Conservation (phyloP, 2,888 invertebrate genomes). For the Hyalella azteca region DNA sequence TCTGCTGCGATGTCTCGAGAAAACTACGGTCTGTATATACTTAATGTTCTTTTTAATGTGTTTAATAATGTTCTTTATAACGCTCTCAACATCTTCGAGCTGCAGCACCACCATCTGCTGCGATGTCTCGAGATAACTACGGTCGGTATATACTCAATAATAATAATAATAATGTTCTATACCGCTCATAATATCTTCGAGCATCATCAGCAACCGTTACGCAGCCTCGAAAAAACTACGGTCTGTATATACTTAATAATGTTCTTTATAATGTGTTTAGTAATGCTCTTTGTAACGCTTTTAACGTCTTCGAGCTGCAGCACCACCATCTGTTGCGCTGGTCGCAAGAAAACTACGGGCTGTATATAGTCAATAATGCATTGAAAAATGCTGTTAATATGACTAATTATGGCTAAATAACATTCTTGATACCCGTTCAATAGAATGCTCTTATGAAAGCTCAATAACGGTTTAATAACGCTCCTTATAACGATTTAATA, state of each 20-base stretch:
- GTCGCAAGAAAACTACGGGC: constrained; percentile 96
- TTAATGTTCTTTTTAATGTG: too few relatives aligned
- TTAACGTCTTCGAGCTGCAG: constrained; percentile 93
- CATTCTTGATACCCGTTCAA: too few relatives aligned
- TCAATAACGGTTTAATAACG: too few relatives aligned
- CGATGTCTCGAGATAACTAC: constrained; percentile 98
- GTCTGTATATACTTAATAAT: too few relatives aligned
- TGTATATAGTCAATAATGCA: too few relatives aligned
- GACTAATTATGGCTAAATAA: too few relatives aligned
- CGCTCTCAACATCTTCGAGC: constrained; percentile 85
- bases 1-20: constrained; percentile 93
- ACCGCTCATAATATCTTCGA: constrained; percentile 99
- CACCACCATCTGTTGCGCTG: constrained; percentile 97
- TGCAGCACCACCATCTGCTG: constrained; percentile 97
- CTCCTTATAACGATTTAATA: too few relatives aligned
- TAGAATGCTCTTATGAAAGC: too few relatives aligned
- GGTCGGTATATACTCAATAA: constrained; percentile 67
- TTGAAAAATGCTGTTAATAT: too few relatives aligned
- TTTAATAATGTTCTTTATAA: too few relatives aligned
- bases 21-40: constrained; percentile 89
- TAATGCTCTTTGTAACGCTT: too few relatives aligned
- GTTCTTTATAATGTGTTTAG: too few relatives aligned
- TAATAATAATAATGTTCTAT: neutral
- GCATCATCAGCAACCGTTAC: constrained; percentile 94
- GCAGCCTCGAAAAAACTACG: constrained; percentile 98